Percentiles rank a stretch among this genome's conserved stretches.
These are phyloP conservation scores for Agrenia bidenticulata DNA, from an alignment of 2,888 invertebrate species.

Conservation along the genomic window DNA sequence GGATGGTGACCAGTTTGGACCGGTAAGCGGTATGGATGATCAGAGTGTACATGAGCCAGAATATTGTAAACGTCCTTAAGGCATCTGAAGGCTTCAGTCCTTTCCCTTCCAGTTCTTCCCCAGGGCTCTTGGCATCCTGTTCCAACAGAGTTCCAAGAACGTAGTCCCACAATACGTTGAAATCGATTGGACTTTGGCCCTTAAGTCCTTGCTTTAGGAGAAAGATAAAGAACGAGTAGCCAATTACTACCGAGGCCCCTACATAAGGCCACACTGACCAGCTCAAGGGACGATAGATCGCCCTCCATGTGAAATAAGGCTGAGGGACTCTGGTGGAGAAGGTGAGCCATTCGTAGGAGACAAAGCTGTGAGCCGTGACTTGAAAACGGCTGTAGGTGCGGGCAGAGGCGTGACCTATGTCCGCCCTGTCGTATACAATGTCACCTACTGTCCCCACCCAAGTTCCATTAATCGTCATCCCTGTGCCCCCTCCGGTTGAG, in stretches of 20 bases:
- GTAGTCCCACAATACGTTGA: slow-evolving; percentile 16
- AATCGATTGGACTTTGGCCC: not conserved
- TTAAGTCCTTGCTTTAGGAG: not conserved
- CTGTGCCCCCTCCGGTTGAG: slow-evolving; percentile 45
- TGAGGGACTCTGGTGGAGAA: slow-evolving; percentile 42
- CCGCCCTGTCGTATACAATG: slow-evolving; percentile 30
- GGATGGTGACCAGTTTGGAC: slow-evolving; percentile 39
- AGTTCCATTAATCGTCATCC: slow-evolving; percentile 23
- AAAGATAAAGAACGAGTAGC: not conserved
- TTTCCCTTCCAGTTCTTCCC: no score
- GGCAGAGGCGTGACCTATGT: slow-evolving; percentile 44
- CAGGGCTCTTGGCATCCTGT: slow-evolving; percentile 31
- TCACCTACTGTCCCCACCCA: slow-evolving; percentile 47
- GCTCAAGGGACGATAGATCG: slow-evolving; percentile 36
- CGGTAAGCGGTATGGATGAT: slow-evolving; percentile 39
- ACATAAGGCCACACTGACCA: slow-evolving; percentile 31
- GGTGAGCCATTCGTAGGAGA: slow-evolving; percentile 43
- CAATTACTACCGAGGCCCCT: slow-evolving; percentile 2
- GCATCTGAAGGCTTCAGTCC: not conserved
- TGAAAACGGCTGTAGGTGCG: slow-evolving; percentile 26
- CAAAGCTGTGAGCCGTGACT: slow-evolving; percentile 34
- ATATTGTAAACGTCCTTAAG: slow-evolving; percentile 23
- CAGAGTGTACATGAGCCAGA: slow-evolving; percentile 40
- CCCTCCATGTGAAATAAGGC: slow-evolving; percentile 36
- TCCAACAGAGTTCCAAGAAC: slow-evolving; percentile 36